phyloP scores from a whole-genome alignment of 2,888 invertebrate genomes.

The Gymnosoma rotundatum region DNA sequence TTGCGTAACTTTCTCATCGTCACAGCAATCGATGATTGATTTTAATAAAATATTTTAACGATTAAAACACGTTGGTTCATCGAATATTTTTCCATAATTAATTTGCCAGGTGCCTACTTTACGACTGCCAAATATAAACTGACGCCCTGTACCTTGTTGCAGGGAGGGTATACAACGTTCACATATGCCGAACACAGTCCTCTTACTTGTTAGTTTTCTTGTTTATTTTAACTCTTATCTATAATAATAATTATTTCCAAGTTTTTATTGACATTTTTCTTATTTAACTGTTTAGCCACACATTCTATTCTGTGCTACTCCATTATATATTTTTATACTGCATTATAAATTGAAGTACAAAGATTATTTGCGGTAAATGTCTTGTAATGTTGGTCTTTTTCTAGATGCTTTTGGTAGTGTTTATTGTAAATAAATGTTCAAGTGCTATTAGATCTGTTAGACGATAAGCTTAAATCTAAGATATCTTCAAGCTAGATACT shows the following conservation, averaged over 20 bases:
- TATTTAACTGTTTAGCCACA: conserved; percentile 40
- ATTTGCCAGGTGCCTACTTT: too few relatives aligned
- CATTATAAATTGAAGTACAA: conserved; percentile 18
- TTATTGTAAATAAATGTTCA: conserved; percentile 57
- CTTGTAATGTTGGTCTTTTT: conserved; percentile 17
- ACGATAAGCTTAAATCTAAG: conserved; percentile 58
- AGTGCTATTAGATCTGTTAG: conserved; percentile 64
- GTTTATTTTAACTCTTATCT: conserved; percentile 21
- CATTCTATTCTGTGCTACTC: conserved; percentile 46
- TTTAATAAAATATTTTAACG: too few relatives aligned
- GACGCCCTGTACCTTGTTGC: too few relatives aligned
- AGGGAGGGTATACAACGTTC: too few relatives aligned
- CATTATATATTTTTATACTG: conserved; percentile 1
- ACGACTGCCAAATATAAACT: too few relatives aligned
- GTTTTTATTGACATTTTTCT: conserved; percentile 59
- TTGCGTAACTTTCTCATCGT: too few relatives aligned
- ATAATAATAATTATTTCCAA: conserved; percentile 59
- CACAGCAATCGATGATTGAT: too few relatives aligned
- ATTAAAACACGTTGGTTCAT: too few relatives aligned
- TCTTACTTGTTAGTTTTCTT: conserved; percentile 1
- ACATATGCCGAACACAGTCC: too few relatives aligned
- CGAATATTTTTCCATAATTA: too few relatives aligned
- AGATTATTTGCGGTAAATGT: conserved; percentile 23
- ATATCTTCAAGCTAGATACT: conserved; percentile 40
- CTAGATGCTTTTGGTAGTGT: conserved; percentile 44